phyloP scores from a whole-genome alignment of 92 coral and sea anemone species.

The Metridium senile region DNA sequence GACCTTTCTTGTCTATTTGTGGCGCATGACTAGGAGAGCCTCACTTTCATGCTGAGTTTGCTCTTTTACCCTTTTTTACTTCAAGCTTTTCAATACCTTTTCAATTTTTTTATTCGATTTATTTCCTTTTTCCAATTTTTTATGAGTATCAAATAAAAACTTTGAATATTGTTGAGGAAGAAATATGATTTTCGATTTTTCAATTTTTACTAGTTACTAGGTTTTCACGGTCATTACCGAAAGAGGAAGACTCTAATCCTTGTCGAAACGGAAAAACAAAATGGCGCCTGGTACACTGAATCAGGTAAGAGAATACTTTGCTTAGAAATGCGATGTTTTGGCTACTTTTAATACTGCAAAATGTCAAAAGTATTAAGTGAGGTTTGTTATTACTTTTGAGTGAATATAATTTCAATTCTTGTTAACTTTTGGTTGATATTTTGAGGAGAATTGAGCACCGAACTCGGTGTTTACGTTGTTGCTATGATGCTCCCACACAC shows the following conservation, averaged over 20 bases:
- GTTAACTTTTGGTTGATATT: neutral
- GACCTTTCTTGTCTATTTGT: constrained; percentile 7
- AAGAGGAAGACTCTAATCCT: neutral
- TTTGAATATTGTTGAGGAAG: too few species aligned
- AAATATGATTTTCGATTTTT: too few species aligned
- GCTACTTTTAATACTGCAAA: neutral
- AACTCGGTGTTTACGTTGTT: constrained; percentile 19
- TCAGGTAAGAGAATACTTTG: constrained; percentile 57
- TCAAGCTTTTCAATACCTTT: too few species aligned
- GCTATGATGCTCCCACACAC: constrained; percentile 11
- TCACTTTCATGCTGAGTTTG: constrained; percentile 9
- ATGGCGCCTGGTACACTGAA: constrained; percentile 98
- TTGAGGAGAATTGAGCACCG: neutral
- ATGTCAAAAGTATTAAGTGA: neutral
- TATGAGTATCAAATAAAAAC: too few species aligned
- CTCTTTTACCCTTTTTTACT: neutral
- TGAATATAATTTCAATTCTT: neutral
- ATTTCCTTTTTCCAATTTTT: too few species aligned
- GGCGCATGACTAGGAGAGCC: constrained; percentile 12
- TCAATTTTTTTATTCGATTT: neutral
- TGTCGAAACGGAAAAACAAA: constrained; percentile 6
- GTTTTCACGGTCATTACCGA: neutral
- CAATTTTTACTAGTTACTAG: constrained; percentile 2
- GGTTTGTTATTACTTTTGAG: neutral
- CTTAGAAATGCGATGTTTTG: neutral